phyloP scores from a whole-genome alignment of 2,888 invertebrate genomes.

The Theretra japonica region DNA sequence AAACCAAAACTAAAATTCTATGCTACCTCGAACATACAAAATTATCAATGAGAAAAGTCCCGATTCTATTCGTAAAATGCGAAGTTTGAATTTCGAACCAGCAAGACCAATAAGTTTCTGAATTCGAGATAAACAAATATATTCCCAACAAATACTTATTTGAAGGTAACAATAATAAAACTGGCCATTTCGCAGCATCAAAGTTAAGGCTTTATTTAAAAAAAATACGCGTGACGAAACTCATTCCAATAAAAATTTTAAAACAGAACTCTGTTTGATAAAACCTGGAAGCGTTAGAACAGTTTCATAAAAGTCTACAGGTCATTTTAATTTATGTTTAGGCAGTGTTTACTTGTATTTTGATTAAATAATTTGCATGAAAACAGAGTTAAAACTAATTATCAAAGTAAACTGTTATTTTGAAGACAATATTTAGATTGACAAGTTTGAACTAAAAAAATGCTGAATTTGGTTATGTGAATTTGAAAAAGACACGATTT shows the following conservation, averaged over 20 bases:
- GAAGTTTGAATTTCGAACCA: not conserved
- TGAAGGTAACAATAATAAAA: not conserved
- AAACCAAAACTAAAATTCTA: not conserved
- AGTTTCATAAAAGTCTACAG: not conserved
- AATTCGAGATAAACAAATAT: not conserved
- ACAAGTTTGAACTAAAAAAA: too few species aligned
- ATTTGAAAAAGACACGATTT: too few species aligned
- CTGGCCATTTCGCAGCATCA: not conserved
- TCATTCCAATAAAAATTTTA: not conserved
- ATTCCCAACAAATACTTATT: not conserved
- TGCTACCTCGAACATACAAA: not conserved
- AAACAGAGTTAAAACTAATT: not conserved
- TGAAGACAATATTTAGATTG: too few species aligned
- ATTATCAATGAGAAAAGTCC: not conserved
- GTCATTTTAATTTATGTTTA: not conserved
- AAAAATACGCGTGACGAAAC: not conserved
- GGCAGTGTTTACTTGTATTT: not conserved
- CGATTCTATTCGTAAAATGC: not conserved
- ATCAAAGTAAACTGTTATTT: too few species aligned
- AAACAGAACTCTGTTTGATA: not conserved
- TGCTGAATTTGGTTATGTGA: too few species aligned
- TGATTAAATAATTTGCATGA: not conserved
- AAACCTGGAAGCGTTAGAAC: not conserved
- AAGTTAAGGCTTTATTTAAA: not conserved
- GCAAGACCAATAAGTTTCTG: not conserved